Conservation (phyloP, 2,113 vertebrate species). For the Pachycephala philippinensis region DNA sequence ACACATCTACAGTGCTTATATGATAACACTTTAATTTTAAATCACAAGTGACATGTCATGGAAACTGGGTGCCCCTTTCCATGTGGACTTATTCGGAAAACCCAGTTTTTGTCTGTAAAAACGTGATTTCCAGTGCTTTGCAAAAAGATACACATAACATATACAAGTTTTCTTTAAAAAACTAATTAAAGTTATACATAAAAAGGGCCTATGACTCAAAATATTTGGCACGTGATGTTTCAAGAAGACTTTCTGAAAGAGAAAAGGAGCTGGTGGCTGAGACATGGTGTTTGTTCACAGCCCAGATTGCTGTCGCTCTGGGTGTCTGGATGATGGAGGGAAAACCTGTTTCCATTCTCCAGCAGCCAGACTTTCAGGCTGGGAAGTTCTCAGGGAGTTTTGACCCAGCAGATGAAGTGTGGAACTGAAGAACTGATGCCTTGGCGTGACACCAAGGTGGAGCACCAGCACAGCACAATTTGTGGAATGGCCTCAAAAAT, state of each 20-base stretch:
- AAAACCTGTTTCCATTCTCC: background rate
- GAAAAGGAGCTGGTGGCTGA: background rate
- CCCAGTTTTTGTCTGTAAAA: background rate
- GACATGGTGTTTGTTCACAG: background rate
- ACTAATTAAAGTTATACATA: background rate
- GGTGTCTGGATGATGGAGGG: background rate
- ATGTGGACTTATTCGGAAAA: background rate
- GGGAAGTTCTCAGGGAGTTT: background rate
- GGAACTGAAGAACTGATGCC: background rate
- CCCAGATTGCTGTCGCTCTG: background rate
- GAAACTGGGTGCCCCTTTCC: background rate
- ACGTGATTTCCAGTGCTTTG: background rate
- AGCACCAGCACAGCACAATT: background rate
- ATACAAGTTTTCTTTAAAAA: background rate
- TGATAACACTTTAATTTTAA: background rate
- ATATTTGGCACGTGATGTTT: background rate
- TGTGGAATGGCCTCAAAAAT: background rate
- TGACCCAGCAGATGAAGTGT: background rate
- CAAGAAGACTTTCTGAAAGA: background rate
- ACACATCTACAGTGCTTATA: background rate
- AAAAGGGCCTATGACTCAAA: rapidly evolving
- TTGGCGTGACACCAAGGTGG: background rate
- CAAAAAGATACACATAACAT: background rate
- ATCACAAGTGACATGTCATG: background rate
- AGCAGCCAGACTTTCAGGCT: background rate